Evolutionary conservation across 2,113 vertebrate genomes (phyloP).

Genomic region (Anolis carolinensis): DNA sequence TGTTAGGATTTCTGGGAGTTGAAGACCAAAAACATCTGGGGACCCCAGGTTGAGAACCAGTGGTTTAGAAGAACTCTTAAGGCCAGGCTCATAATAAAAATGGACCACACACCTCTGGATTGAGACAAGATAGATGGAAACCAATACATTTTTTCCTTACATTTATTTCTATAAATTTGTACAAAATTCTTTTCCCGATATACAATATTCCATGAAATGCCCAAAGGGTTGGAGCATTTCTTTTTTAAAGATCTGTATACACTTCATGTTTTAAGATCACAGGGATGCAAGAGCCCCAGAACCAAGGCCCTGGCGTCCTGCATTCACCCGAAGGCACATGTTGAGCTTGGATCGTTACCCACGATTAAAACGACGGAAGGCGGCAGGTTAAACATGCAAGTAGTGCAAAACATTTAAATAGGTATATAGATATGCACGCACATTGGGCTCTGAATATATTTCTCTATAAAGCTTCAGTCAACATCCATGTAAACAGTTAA

Average conservation of each 20-base stretch:
- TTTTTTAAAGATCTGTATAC: background rate
- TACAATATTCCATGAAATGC: constrained; percentile 63
- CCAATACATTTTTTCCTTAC: constrained; percentile 34
- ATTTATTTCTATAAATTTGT: constrained; percentile 79
- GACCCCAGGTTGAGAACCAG: no score
- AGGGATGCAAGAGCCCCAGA: constrained; percentile 55
- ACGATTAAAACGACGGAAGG: constrained; percentile 23
- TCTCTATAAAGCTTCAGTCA: constrained; percentile 57
- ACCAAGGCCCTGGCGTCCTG: constrained; percentile 54
- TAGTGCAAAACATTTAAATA: constrained; percentile 61
- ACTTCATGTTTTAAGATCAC: background rate
- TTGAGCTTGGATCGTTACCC: constrained; percentile 39
- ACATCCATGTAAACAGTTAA: constrained; percentile 55
- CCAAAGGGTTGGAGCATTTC: constrained; percentile 46
- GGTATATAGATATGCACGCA: constrained; percentile 1
- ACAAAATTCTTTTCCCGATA: constrained; percentile 60
- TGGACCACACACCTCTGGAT: background rate
- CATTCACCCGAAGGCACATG: constrained; percentile 64
- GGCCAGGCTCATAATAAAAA: background rate
- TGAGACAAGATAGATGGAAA: background rate
- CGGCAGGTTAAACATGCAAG: constrained; percentile 62
- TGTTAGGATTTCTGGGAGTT: no score
- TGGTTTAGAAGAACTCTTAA: no score
- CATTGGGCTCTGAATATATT: constrained; percentile 44
- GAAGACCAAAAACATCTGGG: no score